Base-by-base conservation (phyloP, 2,888 invertebrate species). In the Latheticus oryzae region DNA sequence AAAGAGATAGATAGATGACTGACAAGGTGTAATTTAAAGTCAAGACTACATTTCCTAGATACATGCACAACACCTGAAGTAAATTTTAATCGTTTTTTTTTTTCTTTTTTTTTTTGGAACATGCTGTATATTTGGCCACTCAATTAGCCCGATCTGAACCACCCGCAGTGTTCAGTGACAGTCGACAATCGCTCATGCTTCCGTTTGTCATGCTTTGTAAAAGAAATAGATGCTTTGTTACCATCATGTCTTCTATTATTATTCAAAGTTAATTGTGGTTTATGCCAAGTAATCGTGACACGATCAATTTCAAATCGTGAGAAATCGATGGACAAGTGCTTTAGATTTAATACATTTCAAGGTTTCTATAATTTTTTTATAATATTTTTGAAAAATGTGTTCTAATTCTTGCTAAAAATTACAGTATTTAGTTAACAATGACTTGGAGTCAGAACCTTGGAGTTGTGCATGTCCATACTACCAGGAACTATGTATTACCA, bases 101-200 rank as follows among this genome's bases (percentile, higher is more conserved):
- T 8, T 21, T 21, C 5, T 7, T 7, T 4, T 21, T 21, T 21
- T 21, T 5, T 21, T 21, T 7, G 7, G 21, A 21, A 21, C 21
- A 7, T 7, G 21, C 21, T n/a, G 7, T 21, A 21, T 7, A 7
- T 21, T 38, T 71, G 69, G 71, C 68, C 71, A 72, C 73, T 73
- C 73, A 75, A 74, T 75, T 75, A 75, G 73, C 58, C 51, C 55
- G 65, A 55, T 66, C 52, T 63, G 61, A 62, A 63, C 72, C 73
- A 66, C 74, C 75, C 68, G 70, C 67, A 56, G 75, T 51, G 73
- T 35, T 60, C 64, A 68, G 63, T 71, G 73, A 75, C 73, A 72
- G 66, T 73, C 69, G 60, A 73, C 72, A 73, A 73, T 75, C 71
- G 69, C 68, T 73, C 73, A 72, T 72, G 75, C 73, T 73, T 73